Evolutionary conservation across 1,140 invertebrate species (phyloP).

Genomic region (Atta colombica): DNA sequence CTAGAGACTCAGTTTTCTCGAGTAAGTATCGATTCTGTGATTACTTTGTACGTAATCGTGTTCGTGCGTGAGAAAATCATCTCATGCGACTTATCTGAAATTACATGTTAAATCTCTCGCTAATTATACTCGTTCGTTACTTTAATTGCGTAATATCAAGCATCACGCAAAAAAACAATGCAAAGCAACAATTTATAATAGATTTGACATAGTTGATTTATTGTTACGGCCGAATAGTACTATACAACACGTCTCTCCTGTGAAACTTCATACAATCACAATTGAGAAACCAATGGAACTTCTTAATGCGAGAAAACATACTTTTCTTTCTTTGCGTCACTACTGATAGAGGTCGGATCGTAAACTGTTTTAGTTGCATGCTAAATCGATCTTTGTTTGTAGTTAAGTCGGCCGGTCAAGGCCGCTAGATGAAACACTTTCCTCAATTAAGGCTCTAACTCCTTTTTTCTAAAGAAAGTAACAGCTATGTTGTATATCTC

Average conservation of each 20-base stretch:
- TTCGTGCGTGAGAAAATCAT: constrained; percentile 22
- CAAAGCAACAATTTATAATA: constrained; percentile 16
- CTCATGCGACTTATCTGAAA: constrained; percentile 10
- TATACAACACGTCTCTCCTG: not conserved
- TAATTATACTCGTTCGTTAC: constrained; percentile 14
- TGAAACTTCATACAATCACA: not conserved
- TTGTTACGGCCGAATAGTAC: not conserved
- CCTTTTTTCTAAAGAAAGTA: constrained; percentile 27
- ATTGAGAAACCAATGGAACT: not conserved
- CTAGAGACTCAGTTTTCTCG: not conserved
- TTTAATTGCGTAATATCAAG: constrained; percentile 18
- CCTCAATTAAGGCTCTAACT: constrained; percentile 45
- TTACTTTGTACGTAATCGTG: constrained; percentile 15
- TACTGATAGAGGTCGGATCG: constrained; percentile 40
- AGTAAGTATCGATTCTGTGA: constrained; percentile 46
- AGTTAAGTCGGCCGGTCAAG: constrained; percentile 56
- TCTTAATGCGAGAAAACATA: not conserved
- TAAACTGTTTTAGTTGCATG: constrained; percentile 51
- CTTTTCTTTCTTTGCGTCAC: constrained; percentile 26
- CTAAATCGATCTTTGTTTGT: constrained; percentile 51
- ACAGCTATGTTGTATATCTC: not conserved
- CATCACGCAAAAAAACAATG: constrained; percentile 5
- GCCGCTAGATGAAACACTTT: constrained; percentile 39
- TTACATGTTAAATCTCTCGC: constrained; percentile 21
- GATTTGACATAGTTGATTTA: constrained; percentile 42